Conservation (phyloP, 2,113 vertebrate species). For the Illadopsis cleaveri region DNA sequence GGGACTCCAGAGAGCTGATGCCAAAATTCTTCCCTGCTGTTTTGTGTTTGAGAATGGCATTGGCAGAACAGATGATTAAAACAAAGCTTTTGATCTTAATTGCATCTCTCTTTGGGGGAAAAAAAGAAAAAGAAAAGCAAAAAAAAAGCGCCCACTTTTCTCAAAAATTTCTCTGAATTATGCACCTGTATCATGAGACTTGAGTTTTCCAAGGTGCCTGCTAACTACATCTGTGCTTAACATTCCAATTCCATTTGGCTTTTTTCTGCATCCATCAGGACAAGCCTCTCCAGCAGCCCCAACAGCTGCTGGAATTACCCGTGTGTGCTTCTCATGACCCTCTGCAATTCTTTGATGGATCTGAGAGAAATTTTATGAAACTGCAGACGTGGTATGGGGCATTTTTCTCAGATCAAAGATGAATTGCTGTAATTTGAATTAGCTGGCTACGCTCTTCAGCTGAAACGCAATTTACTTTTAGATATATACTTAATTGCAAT, state of each 20-base stretch:
- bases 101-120: background rate
- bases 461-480: slow-evolving; percentile 51
- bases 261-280: background rate
- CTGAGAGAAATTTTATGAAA: slow-evolving; percentile 38
- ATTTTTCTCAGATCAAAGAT: slow-evolving; percentile 54
- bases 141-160: background rate
- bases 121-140: background rate
- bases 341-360: slow-evolving; percentile 25
- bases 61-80: background rate
- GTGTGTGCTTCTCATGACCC: background rate
- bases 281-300: background rate
- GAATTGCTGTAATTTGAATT: slow-evolving; percentile 64
- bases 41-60: background rate
- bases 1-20: background rate
- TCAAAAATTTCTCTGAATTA: background rate
- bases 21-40: background rate
- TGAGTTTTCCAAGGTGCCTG: background rate
- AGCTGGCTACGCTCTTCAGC: slow-evolving; percentile 12
- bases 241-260: background rate
- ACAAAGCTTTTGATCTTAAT: background rate
- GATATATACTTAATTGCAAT: slow-evolving; percentile 60
- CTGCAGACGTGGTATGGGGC: background rate
- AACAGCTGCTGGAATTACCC: background rate
- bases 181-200: background rate
- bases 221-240: background rate